These are phyloP conservation scores for Melolontha melolontha DNA, from an alignment of 2,888 invertebrate genomes.

Conservation along the genomic window DNA sequence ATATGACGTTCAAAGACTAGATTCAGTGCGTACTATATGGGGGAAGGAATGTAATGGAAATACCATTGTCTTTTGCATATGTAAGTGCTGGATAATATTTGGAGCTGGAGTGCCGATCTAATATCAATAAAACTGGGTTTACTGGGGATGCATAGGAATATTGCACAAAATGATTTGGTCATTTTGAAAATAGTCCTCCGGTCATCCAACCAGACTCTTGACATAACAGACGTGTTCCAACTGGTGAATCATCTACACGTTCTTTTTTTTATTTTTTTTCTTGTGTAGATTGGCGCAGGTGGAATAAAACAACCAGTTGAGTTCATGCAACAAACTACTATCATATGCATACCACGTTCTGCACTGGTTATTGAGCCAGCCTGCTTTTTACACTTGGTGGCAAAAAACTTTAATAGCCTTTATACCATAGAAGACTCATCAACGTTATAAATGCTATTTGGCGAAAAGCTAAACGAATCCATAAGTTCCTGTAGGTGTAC, in stretches of 20 bases:
- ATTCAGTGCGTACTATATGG: conserved; percentile 38
- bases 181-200: too few relatives aligned
- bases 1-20: conserved; percentile 35
- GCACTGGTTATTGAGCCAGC: conserved; percentile 3
- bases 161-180: too few relatives aligned
- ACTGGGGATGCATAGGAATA: not conserved
- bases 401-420: not conserved
- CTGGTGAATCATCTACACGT: not conserved
- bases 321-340: conserved; percentile 5
- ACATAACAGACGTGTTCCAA: not conserved
- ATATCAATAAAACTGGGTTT: not conserved
- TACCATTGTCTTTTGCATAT: not conserved
- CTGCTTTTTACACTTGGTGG: not conserved
- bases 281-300: conserved; percentile 1
- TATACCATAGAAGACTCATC: too few relatives aligned
- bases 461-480: too few relatives aligned
- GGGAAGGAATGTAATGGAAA: conserved; percentile 24
- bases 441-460: too few relatives aligned
- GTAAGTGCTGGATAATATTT: not conserved
- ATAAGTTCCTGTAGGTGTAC: too few relatives aligned
- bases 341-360: conserved; percentile 1
- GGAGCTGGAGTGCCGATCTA: not conserved
- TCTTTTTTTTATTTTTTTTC: not conserved
- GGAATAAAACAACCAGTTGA: not conserved
- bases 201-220: not conserved